Conservation (phyloP, 2,888 invertebrate genomes). For the Lasioglossum calceatum region DNA sequence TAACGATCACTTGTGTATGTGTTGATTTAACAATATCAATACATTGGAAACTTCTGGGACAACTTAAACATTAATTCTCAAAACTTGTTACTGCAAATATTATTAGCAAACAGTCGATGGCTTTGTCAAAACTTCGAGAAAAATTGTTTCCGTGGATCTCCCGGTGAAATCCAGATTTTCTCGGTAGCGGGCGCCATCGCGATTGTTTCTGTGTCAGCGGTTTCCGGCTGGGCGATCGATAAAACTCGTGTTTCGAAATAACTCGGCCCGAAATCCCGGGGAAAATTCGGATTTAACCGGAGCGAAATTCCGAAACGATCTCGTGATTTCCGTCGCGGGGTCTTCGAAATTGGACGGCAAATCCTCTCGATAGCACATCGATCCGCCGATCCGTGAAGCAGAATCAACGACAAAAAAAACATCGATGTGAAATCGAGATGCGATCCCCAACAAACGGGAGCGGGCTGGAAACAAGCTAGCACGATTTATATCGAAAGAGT, state of each 20-base stretch:
- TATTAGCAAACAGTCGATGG: neutral
- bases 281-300: neutral
- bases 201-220: slow-evolving; percentile 19
- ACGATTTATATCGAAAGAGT: neutral
- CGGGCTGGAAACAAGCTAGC: neutral
- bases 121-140: neutral
- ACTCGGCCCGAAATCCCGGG: slow-evolving; percentile 7
- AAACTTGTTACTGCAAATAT: neutral
- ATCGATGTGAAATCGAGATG: slow-evolving; percentile 7
- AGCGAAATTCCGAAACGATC: neutral
- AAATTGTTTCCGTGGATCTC: neutral
- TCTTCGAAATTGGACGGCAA: slow-evolving; percentile 26
- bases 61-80: neutral
- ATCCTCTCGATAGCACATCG: slow-evolving; percentile 23
- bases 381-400: neutral
- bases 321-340: neutral
- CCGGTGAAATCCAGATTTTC: neutral
- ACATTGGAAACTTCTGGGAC: too few species aligned
- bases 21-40: too few species aligned
- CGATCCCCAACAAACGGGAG: neutral
- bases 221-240: slow-evolving; percentile 7
- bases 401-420: neutral
- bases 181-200: neutral
- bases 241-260: slow-evolving; percentile 10
- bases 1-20: too few species aligned